Base-by-base conservation (phyloP, 23 tunicate species). In the Pegea sp. region DNA sequence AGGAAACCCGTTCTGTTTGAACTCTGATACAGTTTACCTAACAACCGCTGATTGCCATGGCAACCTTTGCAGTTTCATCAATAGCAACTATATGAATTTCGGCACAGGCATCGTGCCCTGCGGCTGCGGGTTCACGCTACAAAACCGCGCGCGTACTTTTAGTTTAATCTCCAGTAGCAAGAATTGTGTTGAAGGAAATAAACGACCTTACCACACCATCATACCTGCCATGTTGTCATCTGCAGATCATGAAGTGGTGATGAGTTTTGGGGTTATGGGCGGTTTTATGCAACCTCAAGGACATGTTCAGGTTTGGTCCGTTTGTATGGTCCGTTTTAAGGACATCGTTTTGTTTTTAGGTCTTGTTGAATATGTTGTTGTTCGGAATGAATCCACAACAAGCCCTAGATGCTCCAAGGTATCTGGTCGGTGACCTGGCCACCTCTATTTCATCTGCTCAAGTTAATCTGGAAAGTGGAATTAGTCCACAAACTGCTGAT, bases 271-370 rank as follows among this genome's bases (percentile, higher is more conserved):
- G 1, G 95, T 84, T 24, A 84, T 84, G 95, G 95, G 95, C 19
- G 84, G 76, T 4, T 84, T 84, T 44, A 84, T 84, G 95, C 95
- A 84, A 49, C 95, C 95, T 1, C 95, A 84, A 63, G 95, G 95
- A 0, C 95, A 84, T 51, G 76, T 84, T 19, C 95, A 84, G 84
- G 95, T 84, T 31, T 19, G 13, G 16, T 42, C 20, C 20, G 0
- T 18, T 44, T 8, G 46, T 38, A 8, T 38, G 16, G 16, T 38
- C 11, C 11, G 46, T 38, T 38, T 38, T 11, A 38, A 38, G 46
- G 11, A 8, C n/a, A 42, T 34, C 5, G 16, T n/a, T 42, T 59
- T 59, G 20, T 59, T 0, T 59, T 5, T 54, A 84, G 95, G 95
- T 84, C 44, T 57, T 84, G 28, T 52, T 84, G 28, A 84, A 74